Evolutionary conservation across 2,797 vertebrate genomes (phyloP).

Genomic region (Paedocypris micromegethes): DNA sequence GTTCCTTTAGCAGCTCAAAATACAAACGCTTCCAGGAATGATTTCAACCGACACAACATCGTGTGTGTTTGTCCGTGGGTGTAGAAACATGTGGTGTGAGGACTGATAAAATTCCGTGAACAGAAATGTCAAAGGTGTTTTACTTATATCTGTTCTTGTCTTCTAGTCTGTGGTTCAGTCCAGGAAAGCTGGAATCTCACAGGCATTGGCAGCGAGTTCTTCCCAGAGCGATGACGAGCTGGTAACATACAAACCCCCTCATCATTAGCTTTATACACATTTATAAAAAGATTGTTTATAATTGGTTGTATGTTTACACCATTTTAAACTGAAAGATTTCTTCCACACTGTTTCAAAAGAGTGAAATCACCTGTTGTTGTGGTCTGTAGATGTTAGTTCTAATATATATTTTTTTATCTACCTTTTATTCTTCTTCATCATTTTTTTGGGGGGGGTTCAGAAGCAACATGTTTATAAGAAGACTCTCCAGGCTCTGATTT

Average conservation of each 20-base stretch:
- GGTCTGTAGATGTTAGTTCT: too few relatives aligned
- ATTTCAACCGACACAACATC: too few relatives aligned
- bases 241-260: constrained; percentile 62
- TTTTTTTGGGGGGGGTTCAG: constrained; percentile 56
- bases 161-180: constrained; percentile 89
- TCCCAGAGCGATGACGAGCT: constrained; percentile 95
- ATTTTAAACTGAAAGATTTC: not conserved
- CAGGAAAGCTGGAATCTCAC: constrained; percentile 87
- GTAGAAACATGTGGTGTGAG: too few relatives aligned
- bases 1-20: too few relatives aligned
- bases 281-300: not conserved
- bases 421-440: not conserved
- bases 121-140: too few relatives aligned
- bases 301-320: not conserved
- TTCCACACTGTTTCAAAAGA: not conserved
- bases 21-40: too few relatives aligned
- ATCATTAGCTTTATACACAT: not conserved
- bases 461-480: constrained; percentile 94
- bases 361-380: too few relatives aligned
- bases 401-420: not conserved
- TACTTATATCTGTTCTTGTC: not conserved
- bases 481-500: constrained; percentile 93
- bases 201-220: constrained; percentile 82
- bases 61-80: too few relatives aligned
- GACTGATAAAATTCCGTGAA: too few relatives aligned